These are phyloP conservation scores for Hemichromis elongatus DNA, from an alignment of 2,113 vertebrate genomes.

Conservation along the genomic window DNA sequence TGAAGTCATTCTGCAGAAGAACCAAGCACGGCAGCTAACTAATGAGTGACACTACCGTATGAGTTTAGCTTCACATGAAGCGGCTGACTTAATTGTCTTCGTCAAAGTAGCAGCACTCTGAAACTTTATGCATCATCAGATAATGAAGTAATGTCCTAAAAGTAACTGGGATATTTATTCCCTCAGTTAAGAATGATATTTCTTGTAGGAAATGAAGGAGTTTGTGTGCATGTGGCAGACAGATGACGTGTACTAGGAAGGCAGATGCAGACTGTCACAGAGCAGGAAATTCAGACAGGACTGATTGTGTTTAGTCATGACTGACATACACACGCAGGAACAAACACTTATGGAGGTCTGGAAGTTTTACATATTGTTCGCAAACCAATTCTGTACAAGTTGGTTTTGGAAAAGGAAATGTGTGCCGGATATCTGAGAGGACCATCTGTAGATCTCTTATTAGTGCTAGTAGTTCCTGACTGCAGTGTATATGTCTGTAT, in stretches of 20 bases:
- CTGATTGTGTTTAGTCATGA: slow-evolving; percentile 63
- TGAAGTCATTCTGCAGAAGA: neutral
- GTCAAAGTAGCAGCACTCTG: neutral
- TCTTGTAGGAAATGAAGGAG: slow-evolving; percentile 10
- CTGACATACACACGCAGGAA: slow-evolving; percentile 19
- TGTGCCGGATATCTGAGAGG: slow-evolving; percentile 61
- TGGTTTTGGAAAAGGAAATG: slow-evolving; percentile 66
- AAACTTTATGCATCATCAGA: neutral
- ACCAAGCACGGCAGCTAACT: neutral
- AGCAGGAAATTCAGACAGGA: slow-evolving; percentile 69
- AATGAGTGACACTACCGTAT: neutral
- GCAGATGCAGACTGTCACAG: slow-evolving; percentile 72
- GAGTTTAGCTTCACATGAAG: neutral
- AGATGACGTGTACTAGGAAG: slow-evolving; percentile 48
- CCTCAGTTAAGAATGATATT: slow-evolving; percentile 6
- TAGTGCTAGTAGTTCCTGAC: slow-evolving; percentile 7
- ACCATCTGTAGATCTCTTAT: slow-evolving; percentile 59
- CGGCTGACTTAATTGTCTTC: neutral
- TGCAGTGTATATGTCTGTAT: neutral
- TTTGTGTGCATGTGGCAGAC: slow-evolving; percentile 29
- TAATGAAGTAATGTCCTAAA: neutral
- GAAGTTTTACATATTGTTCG: slow-evolving; percentile 59
- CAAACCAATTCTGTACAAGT: slow-evolving; percentile 58
- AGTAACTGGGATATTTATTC: slow-evolving; percentile 1
- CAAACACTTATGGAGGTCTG: slow-evolving; percentile 29